phyloP scores from a whole-genome alignment of 1,140 invertebrate species.

The Cydia amplana region DNA sequence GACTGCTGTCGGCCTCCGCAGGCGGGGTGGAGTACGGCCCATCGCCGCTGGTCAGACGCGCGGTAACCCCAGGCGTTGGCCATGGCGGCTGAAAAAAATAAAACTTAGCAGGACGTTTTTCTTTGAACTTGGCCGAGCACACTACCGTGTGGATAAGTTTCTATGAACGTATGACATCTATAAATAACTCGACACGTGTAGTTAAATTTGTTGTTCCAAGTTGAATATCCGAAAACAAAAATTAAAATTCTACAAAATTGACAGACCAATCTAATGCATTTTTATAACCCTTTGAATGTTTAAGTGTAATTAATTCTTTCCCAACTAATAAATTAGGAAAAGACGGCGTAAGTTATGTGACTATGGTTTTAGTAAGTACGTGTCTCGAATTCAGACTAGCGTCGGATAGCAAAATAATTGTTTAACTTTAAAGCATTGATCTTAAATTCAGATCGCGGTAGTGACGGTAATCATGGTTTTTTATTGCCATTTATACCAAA shows the following conservation, averaged over 20 bases:
- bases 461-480: slow-evolving; percentile 15
- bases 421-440: background rate
- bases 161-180: too few relatives aligned
- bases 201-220: too few relatives aligned
- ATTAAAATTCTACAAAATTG: slow-evolving; percentile 12
- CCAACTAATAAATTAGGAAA: slow-evolving; percentile 22
- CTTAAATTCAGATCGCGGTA: slow-evolving; percentile 14
- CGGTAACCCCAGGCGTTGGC: slow-evolving; percentile 79
- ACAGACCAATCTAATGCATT: background rate
- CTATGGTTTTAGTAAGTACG: background rate
- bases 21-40: slow-evolving; percentile 80
- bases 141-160: too few relatives aligned
- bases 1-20: slow-evolving; percentile 84
- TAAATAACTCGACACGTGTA: too few relatives aligned
- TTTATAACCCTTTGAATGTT: slow-evolving; percentile 9
- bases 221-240: background rate
- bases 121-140: too few relatives aligned
- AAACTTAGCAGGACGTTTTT: too few relatives aligned
- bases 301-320: slow-evolving; percentile 6
- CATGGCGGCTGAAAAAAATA: background rate
- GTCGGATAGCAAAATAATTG: background rate
- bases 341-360: slow-evolving; percentile 1
- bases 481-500: slow-evolving; percentile 10
- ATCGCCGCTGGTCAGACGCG: slow-evolving; percentile 82
- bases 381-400: background rate